Base-by-base conservation (phyloP, 2,113 vertebrate genomes). In the Syngnathoides biaculeatus region DNA sequence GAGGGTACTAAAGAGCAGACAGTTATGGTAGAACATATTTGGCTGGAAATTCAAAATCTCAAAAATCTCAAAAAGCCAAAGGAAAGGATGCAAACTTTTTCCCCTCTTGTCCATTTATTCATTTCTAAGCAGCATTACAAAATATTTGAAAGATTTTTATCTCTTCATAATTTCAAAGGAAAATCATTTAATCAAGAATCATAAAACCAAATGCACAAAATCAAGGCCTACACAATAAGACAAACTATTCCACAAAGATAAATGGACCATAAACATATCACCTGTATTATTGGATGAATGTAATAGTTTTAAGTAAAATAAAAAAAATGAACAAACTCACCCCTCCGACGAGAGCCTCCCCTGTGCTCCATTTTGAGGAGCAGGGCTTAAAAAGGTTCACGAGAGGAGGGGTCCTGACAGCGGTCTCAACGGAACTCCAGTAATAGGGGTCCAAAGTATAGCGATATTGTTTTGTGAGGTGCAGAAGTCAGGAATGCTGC, bases 281-380 rank as follows among this genome's bases (percentile, higher is more conserved):
- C 3, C n/a, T 11, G 7, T 39, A 12, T 40, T 15, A 22, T 35
- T 52, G 42, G 22, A 14, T 27, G 0, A n/a, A 1, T 22, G 43
- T 53, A 26, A 3, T 0, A 13, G 11, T 40, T 35, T 43, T 35
- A 3, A 4, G 1, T 24, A 69, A 79, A 4, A 20, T 8, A 0
- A 48, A 55, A 53, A 22, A 20, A 24, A 14, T 4, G 8, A 15
- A 39, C 38, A 68, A 74, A 87, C 92, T 90, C 84, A 93, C 91
- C 91, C 86, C 82, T 90, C 71, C 78, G 88, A 63, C 74, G 89
- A 55, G 89, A 85, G 84, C 86, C 76, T 73, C 79, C 85, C 88
- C 83, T 89, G 2, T 76, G 90, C 89, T 92, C 92, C 92, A 93
- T 93, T 59, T 71, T 87, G 80, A 75, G 83, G 86, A 88, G 87